Evolutionary conservation across 2,797 vertebrate species (phyloP).

Genomic region (Aplochiton taeniatus): DNA sequence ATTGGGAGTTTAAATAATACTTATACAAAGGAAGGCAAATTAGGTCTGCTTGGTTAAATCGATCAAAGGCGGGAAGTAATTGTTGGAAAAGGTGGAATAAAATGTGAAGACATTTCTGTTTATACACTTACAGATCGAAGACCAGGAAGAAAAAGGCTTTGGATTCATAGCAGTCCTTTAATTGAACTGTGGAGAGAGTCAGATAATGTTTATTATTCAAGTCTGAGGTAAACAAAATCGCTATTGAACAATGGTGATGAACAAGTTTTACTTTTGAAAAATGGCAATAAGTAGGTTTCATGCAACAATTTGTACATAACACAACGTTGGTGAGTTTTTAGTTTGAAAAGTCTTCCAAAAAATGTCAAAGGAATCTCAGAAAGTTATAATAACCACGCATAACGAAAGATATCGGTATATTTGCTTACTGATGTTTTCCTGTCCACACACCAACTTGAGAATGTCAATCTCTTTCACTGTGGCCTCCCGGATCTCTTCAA

Average conservation of each 20-base stretch:
- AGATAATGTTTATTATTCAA: background rate
- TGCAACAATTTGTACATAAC: no score
- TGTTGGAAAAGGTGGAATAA: background rate
- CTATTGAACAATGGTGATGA: background rate
- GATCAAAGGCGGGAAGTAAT: background rate
- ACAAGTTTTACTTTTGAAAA: no score
- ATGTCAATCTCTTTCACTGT: slow-evolving; percentile 95
- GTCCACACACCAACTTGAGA: slow-evolving; percentile 88
- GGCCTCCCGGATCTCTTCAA: slow-evolving; percentile 85
- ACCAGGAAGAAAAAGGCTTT: slow-evolving; percentile 96
- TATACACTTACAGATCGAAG: slow-evolving; percentile 92
- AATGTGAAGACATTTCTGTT: background rate
- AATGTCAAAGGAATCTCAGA: no score
- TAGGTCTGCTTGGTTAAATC: no score
- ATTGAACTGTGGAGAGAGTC: slow-evolving; percentile 83
- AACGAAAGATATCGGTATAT: background rate
- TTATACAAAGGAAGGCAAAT: no score
- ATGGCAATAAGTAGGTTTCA: no score
- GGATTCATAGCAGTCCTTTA: slow-evolving; percentile 95
- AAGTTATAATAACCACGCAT: no score
- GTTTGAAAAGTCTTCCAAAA: no score
- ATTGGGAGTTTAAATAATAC: no score
- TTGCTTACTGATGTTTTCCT: slow-evolving; percentile 91
- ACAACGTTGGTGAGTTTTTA: no score
- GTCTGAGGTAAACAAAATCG: background rate